A percentile compares a stretch with the other conserved stretches of the same genome.
These are phyloP conservation scores for Nasonovia ribisnigri DNA, from an alignment of 2,888 invertebrate genomes.

Conservation along the genomic window DNA sequence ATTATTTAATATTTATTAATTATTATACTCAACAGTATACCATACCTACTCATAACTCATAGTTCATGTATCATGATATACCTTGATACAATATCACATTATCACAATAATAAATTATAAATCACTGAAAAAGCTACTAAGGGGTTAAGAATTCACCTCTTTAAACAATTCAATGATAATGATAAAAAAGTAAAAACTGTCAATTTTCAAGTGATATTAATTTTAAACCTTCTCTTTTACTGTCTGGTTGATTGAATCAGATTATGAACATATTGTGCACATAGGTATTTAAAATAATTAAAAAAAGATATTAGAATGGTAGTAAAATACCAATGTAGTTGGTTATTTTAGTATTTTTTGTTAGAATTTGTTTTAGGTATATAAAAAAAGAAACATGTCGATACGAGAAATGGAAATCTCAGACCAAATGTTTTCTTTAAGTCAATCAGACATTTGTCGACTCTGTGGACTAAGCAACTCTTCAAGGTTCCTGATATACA, in stretches of 20 bases:
- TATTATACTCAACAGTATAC: neutral
- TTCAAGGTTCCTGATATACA: constrained; percentile 31
- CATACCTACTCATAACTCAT: neutral
- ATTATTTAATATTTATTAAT: neutral
- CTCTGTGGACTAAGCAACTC: constrained; percentile 5
- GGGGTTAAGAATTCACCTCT: neutral
- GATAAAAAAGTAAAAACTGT: neutral
- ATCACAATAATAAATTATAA: neutral
- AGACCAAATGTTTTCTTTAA: neutral
- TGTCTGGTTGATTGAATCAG: neutral
- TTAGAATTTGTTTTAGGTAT: neutral
- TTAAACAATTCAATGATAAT: neutral
- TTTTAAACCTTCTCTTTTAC: neutral
- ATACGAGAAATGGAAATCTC: neutral
- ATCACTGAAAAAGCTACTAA: neutral
- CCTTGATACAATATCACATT: neutral
- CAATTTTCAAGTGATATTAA: neutral
- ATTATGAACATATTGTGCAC: neutral
- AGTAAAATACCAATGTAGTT: neutral
- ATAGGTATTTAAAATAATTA: neutral
- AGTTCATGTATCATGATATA: neutral
- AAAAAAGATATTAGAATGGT: neutral
- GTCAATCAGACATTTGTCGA: constrained; percentile 44
- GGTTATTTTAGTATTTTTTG: neutral
- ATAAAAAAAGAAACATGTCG: neutral